Conservation (phyloP, 2,888 invertebrate species). For the Diadegma fenestrale region DNA sequence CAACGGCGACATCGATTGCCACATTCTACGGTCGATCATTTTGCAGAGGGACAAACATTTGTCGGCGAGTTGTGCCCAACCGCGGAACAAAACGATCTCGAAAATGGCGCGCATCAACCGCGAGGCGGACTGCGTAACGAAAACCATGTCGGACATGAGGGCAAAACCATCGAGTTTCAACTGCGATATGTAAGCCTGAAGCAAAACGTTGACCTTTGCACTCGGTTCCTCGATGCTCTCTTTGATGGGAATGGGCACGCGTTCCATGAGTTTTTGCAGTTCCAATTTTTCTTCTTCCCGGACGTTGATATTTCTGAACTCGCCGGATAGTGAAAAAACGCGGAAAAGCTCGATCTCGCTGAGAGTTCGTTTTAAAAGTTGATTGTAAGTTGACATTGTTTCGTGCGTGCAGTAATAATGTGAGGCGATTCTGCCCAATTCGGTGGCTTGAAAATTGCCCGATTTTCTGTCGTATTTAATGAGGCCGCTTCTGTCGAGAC, state of each 20-base stretch:
- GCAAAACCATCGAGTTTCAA: conserved; percentile 99
- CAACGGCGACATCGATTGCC: conserved; percentile 99
- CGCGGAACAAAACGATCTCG: conserved; percentile 96
- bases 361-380: conserved; percentile 97
- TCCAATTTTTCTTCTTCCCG: conserved; percentile 98
- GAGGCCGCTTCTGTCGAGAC: conserved; percentile 97
- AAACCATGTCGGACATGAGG: conserved; percentile 99
- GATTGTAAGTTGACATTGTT: conserved; percentile 98
- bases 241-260: conserved; percentile 99
- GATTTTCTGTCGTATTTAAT: conserved; percentile 97
- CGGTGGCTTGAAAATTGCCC: conserved; percentile 95
- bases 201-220: conserved; percentile 97
- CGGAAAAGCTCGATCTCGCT: conserved; percentile 99
- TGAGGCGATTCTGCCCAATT: conserved; percentile 98
- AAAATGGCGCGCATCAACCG: conserved; percentile 98
- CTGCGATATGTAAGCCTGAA: conserved; percentile 99
- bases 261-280: conserved; percentile 95
- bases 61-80: conserved; percentile 99
- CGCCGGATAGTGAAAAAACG: conserved; percentile 99
- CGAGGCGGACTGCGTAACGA: conserved; percentile 98
- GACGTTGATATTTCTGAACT: conserved; percentile 97
- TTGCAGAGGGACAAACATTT: conserved; percentile 98
- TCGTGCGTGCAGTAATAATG: conserved; percentile 99
- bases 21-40: conserved; percentile 99
- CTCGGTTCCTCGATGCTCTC: conserved; percentile 99